Evolutionary conservation across 2,888 invertebrate species (phyloP), one percentile per base, ranked within the genome.

Genomic region (Eumacrocentrus americanus): DNA sequence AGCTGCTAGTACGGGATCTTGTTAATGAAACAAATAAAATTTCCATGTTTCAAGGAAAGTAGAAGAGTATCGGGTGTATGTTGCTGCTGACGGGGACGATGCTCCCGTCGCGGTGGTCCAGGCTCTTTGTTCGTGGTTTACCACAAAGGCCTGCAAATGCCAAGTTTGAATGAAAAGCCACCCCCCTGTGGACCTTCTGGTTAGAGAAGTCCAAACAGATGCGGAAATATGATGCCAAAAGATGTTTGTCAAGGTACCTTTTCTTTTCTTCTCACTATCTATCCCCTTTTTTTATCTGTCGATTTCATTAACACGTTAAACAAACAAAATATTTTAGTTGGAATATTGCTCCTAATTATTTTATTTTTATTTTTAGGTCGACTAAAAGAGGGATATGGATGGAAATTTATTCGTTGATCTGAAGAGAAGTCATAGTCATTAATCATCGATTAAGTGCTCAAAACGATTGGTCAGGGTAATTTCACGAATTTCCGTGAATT

Each of bases 401-500:
- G 20, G 20, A 42, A 50, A 42, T 42, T 40, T 52, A 50, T 54
- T 58, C 16, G 55, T 38, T 2, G 23, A 12, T 29, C 2, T 44
- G 9, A 9, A 37, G 20, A 55, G 50, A 52, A 63, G 57, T 54
- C 55, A 63, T 61, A 63, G 72, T 72, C 75, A 78, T 80, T 80
- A 76, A 79, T 80, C 79, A 78, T 78, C 79, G 80, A 79, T 79
- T 76, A 79, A 78, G 72, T 74, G 73, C 74, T 76, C 77, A 70
- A 54, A 42, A 57, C 75, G 72, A 79, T 77, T 70, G 77, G 76
- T 74, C 75, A 74, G 73, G 76, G 72, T 71, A 77, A 79, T 80
- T 80, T 79, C 66, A 74, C 74, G 78, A 79, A 75, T 76, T 80
- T 79, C 74, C 77, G 62, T 70, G 74, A 78, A 80, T 74, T 72